A percentile compares a stretch with the other conserved stretches of the same genome.
phyloP scores from a whole-genome alignment of 1,140 invertebrate genomes.

The Euura saliciscinereae region DNA sequence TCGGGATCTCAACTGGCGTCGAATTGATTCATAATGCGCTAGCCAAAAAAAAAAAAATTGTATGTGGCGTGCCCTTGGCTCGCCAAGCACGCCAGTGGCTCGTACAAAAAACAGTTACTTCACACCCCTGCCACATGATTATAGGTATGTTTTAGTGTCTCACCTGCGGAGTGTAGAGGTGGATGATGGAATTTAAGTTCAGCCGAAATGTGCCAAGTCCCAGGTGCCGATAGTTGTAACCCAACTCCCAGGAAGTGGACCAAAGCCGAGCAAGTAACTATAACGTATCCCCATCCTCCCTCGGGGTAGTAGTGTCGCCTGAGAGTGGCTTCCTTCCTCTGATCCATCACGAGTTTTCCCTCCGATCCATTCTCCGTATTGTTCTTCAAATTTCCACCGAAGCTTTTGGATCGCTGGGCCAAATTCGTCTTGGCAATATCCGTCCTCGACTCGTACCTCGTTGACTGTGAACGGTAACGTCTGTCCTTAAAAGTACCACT shows the following conservation, averaged over 20 bases:
- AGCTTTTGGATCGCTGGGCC: constrained; percentile 24
- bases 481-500: constrained; percentile 28
- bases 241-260: constrained; percentile 60
- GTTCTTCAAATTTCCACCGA: constrained; percentile 18
- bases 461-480: constrained; percentile 18
- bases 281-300: constrained; percentile 70
- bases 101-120: no score
- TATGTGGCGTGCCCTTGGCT: no score
- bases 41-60: no score
- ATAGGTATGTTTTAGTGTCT: background rate
- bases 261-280: constrained; percentile 61
- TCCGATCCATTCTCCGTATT: constrained; percentile 16
- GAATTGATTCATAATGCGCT: no score
- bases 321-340: constrained; percentile 51
- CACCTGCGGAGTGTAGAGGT: constrained; percentile 42
- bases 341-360: constrained; percentile 31
- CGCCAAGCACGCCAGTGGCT: no score
- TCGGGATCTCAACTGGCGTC: no score
- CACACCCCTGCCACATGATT: no score
- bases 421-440: constrained; percentile 27
- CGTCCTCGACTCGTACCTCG: constrained; percentile 14
- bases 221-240: constrained; percentile 53
- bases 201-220: constrained; percentile 37
- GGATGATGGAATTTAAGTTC: constrained; percentile 43
- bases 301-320: constrained; percentile 67